A percentile compares a stretch with the other conserved stretches of the same genome.
Evolutionary conservation across 2,888 invertebrate species (phyloP).

Genomic region (Junonia oenone): DNA sequence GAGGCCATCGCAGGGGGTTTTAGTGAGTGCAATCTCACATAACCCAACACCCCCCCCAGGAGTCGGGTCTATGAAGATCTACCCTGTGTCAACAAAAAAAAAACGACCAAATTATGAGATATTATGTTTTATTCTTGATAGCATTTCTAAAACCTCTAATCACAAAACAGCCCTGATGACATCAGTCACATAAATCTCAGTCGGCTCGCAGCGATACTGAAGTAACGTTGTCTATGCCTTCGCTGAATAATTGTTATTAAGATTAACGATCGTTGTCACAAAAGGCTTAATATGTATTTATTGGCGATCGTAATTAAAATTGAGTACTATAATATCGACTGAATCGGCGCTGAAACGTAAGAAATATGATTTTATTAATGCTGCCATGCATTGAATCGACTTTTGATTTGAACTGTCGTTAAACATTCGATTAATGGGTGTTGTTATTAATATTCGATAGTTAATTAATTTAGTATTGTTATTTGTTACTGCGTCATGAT

Average conservation of each 20-base stretch:
- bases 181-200: conserved; percentile 43
- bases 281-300: conserved; percentile 19
- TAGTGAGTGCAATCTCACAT: too few species aligned
- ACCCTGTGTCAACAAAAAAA: too few species aligned
- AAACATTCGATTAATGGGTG: too few species aligned
- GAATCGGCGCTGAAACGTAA: not conserved
- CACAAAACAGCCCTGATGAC: conserved; percentile 43
- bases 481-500: too few species aligned
- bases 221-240: conserved; percentile 30
- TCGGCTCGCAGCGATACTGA: conserved; percentile 38
- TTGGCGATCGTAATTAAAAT: conserved; percentile 21
- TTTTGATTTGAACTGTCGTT: not conserved
- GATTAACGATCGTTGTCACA: conserved; percentile 29
- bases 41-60: too few species aligned
- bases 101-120: too few species aligned
- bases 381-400: not conserved
- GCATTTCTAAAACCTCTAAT: conserved; percentile 15
- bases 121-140: too few species aligned
- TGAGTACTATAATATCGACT: not conserved
- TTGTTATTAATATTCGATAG: too few species aligned
- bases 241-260: conserved; percentile 35
- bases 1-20: too few species aligned
- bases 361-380: not conserved
- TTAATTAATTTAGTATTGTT: too few species aligned
- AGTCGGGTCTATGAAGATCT: too few species aligned